These are phyloP conservation scores for Propsilocerus akamusi DNA, from an alignment of 1,140 invertebrate species.

Conservation along the genomic window DNA sequence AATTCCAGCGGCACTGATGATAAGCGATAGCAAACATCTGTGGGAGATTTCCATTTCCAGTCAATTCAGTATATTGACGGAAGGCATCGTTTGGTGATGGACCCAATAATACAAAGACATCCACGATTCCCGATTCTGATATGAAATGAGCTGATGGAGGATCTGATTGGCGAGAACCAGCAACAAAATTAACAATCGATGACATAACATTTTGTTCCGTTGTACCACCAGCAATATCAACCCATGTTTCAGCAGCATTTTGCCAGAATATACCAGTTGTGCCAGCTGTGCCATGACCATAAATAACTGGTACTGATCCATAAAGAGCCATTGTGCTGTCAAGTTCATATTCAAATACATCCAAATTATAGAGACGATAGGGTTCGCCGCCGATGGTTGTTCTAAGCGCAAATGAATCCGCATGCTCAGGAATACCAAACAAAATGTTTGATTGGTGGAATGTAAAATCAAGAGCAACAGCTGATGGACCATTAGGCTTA, in stretches of 20 bases:
- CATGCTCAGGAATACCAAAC: conserved; percentile 91
- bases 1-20: conserved; percentile 98
- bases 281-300: conserved; percentile 79
- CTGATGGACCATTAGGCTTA: conserved; percentile 86
- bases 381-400: conserved; percentile 75
- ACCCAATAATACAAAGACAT: conserved; percentile 83
- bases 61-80: conserved; percentile 70
- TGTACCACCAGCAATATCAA: conserved; percentile 70
- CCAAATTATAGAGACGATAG: conserved; percentile 92
- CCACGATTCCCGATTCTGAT: conserved; percentile 88
- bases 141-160: conserved; percentile 47
- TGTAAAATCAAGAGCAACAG: conserved; percentile 84
- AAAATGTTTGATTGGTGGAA: conserved; percentile 82
- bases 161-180: conserved; percentile 25
- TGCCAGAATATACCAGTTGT: conserved; percentile 91
- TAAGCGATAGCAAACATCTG: conserved; percentile 84
- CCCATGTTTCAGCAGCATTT: conserved; percentile 97
- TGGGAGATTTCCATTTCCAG: conserved; percentile 76
- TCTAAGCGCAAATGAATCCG: conserved; percentile 71
- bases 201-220: conserved; percentile 58
- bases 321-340: conserved; percentile 93
- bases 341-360: conserved; percentile 97
- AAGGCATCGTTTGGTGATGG: conserved; percentile 71
- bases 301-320: conserved; percentile 81
- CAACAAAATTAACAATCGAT: conserved; percentile 67